These are phyloP conservation scores for Triplophysa tibetana DNA, from an alignment of 2,113 vertebrate species.

Conservation along the genomic window DNA sequence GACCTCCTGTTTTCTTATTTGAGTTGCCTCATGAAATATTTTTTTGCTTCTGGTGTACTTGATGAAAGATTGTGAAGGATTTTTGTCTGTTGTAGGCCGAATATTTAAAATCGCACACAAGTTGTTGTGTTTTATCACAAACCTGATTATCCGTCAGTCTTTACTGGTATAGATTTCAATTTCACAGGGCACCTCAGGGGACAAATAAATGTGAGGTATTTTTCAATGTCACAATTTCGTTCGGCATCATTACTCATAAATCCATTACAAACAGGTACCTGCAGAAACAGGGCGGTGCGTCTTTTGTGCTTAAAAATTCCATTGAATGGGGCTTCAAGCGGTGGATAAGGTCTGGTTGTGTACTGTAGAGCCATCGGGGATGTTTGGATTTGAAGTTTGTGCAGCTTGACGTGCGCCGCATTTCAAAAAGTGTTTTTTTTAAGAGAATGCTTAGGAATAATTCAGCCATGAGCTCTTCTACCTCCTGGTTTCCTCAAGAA, in stretches of 20 bases:
- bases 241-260: conserved; percentile 24
- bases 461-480: neutral
- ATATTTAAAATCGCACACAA: neutral
- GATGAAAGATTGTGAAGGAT: conserved; percentile 40
- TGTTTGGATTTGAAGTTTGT: conserved; percentile 37
- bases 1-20: conserved; percentile 25
- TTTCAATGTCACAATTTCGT: conserved; percentile 38
- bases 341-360: neutral
- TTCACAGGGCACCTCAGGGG: conserved; percentile 4
- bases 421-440: conserved; percentile 3
- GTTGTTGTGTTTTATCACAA: neutral
- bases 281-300: neutral
- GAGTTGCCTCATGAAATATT: conserved; percentile 43
- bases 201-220: conserved; percentile 28
- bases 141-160: neutral
- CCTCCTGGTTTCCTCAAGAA: conserved; percentile 43
- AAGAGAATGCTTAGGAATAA: conserved; percentile 21
- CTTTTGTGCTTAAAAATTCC: conserved; percentile 3
- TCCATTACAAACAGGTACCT: neutral
- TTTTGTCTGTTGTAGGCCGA: neutral
- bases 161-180: conserved; percentile 18
- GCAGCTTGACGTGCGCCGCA: conserved; percentile 4
- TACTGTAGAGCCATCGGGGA: neutral
- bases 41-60: conserved; percentile 26
- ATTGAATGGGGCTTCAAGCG: neutral